These are phyloP conservation scores for Seriola rivoliana DNA, from an alignment of 2,113 vertebrate genomes.

Conservation along the genomic window DNA sequence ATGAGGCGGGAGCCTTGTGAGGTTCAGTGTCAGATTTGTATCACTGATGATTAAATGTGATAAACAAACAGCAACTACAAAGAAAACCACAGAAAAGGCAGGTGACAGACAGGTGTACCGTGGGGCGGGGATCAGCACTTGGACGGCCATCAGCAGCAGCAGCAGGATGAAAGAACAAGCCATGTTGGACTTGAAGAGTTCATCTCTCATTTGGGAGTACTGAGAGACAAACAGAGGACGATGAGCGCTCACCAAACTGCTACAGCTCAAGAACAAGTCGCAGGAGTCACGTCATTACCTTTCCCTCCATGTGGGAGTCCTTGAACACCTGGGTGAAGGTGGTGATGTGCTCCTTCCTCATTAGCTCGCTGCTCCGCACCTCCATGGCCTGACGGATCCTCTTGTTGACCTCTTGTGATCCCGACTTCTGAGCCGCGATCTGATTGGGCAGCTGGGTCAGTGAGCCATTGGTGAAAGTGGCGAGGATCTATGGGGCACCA, in stretches of 20 bases:
- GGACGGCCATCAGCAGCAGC: conserved; percentile 90
- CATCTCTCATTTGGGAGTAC: conserved; percentile 96
- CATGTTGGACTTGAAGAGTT: conserved; percentile 96
- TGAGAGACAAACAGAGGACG: conserved; percentile 54
- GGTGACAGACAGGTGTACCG: conserved; percentile 38
- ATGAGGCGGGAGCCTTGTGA: no score
- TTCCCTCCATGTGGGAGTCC: conserved; percentile 77
- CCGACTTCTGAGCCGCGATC: conserved; percentile 46
- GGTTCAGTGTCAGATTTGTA: no score
- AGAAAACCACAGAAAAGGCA: no score
- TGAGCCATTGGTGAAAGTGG: conserved; percentile 75
- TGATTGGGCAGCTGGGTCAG: conserved; percentile 72
- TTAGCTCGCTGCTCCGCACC: conserved; percentile 78
- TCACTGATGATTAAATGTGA: no score
- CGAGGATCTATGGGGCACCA: conserved; percentile 70
- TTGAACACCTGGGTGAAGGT: conserved; percentile 79
- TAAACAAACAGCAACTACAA: no score
- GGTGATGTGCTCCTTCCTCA: conserved; percentile 80
- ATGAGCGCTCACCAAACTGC: not conserved
- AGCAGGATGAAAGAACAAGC: conserved; percentile 93
- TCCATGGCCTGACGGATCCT: conserved; percentile 76
- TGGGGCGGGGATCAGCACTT: conserved; percentile 90
- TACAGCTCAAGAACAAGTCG: not conserved
- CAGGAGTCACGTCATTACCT: conserved; percentile 57
- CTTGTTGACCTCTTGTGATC: conserved; percentile 74